Evolutionary conservation across 1,140 invertebrate genomes (phyloP).

Genomic region (Chymomyza costata): DNA sequence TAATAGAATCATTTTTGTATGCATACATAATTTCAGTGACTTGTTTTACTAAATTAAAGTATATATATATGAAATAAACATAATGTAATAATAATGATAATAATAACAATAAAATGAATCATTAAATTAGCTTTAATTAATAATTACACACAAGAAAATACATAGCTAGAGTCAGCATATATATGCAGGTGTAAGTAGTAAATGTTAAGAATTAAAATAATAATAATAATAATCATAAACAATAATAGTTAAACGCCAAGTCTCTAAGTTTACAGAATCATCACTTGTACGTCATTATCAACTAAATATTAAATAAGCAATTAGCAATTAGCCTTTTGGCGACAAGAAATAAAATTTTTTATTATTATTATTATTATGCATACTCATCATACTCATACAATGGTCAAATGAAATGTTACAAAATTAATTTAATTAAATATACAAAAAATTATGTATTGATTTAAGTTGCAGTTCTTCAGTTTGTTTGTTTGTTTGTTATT

Average conservation of each 20-base stretch:
- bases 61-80: too few relatives aligned
- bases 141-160: constrained; percentile 22
- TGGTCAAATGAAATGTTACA: too few relatives aligned
- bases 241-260: constrained; percentile 29
- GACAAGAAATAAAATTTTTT: constrained; percentile 20
- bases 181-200: too few relatives aligned
- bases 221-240: constrained; percentile 34
- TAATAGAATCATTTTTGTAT: constrained; percentile 12
- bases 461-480: constrained; percentile 21
- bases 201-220: constrained; percentile 40
- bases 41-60: too few relatives aligned
- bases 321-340: constrained; percentile 26
- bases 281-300: constrained; percentile 51
- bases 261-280: constrained; percentile 22
- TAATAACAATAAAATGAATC: constrained; percentile 29
- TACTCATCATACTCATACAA: too few relatives aligned
- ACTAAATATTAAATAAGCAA: constrained; percentile 27
- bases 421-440: constrained; percentile 10
- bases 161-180: too few relatives aligned
- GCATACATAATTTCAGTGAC: background rate
- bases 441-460: constrained; percentile 36
- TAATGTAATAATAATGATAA: constrained; percentile 21
- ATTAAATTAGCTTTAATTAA: constrained; percentile 26
- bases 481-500: constrained; percentile 5
- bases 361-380: too few relatives aligned